A percentile compares a stretch with the other conserved stretches of the same genome.
Evolutionary conservation across 2,113 vertebrate species (phyloP).

Genomic region (Corythornis cristatus): DNA sequence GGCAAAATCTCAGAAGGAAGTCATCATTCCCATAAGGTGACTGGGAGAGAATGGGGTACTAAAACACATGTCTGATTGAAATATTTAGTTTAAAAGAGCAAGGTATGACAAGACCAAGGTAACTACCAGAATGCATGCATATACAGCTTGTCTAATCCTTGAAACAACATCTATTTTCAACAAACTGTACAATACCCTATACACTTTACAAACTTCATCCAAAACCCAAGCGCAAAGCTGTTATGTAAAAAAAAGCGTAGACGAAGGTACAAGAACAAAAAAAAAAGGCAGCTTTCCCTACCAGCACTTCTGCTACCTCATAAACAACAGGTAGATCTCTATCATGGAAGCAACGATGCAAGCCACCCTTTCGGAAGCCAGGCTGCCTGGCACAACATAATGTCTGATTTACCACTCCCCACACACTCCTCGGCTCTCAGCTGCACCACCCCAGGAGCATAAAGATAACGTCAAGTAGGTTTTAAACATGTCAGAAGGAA

Average conservation of each 20-base stretch:
- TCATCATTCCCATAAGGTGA: rapidly evolving
- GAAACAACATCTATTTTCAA: neutral
- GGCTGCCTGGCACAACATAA: neutral
- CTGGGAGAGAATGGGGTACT: neutral
- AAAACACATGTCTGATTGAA: no score
- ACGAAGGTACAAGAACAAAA: neutral
- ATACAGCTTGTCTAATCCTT: neutral
- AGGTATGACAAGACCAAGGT: neutral
- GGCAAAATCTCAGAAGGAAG: neutral
- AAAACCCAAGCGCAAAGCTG: neutral
- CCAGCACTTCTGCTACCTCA: neutral
- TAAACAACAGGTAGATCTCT: neutral
- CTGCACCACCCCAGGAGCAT: neutral
- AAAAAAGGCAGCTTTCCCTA: neutral
- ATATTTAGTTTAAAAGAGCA: neutral
- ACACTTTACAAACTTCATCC: neutral
- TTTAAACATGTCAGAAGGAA: neutral
- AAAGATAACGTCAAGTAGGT: neutral
- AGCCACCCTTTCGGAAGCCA: neutral
- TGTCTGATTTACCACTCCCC: neutral
- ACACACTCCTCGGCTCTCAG: neutral
- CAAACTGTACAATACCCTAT: neutral
- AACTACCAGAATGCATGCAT: rapidly evolving
- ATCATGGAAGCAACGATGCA: neutral
- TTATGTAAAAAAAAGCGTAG: neutral